Base-by-base conservation (phyloP, 2,797 vertebrate species). In the Anolis apletophallus region DNA sequence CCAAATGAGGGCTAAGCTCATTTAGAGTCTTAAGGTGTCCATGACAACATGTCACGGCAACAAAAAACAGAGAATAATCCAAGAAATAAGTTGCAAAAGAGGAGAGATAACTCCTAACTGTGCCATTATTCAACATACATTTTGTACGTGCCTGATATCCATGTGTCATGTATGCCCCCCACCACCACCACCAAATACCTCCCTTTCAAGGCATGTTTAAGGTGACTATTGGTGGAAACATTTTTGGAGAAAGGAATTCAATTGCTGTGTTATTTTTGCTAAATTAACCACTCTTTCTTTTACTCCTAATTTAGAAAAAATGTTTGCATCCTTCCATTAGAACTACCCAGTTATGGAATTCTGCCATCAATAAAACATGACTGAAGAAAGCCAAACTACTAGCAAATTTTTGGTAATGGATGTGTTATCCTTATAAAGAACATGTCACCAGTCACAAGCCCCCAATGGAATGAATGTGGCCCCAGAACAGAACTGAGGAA, bases 81-180 rank as follows among this genome's bases (percentile, higher is more conserved):
- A 61, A 74, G 50, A 74, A n/a, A 55, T 74, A 83, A 78, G 52
- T 46, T 69, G 64, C 12, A 54, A 13, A n/a, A 78, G 72, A 80
- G 36, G 3, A 16, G 19, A 21, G 10, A 69, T 59, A 40, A 52
- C 6, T 73, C n/a, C 19, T 34, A 16, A 54, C 13, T 76, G 13
- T 17, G 14, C 9, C 4, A 79, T 57, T 46, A 55, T 26, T 80
- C 55, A 54, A 11, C 36, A 36, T 8, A 16, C 6, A 57, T 36
- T 69, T 69, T 59, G 64, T 36, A 46, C 13, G 32, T 59, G 26
- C 3, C 50, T 69, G 26, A 59, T 76, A 10, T 71, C 52, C 26
- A 6, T 19, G 26, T 50, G 8, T 46, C 50, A 78, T 12, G 6
- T 3, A 29, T 34, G 40, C 17, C 21, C 16, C 21, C n/a, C n/a